Conservation (phyloP, 2,888 invertebrate genomes). For the Lasioglossum zephyrum region DNA sequence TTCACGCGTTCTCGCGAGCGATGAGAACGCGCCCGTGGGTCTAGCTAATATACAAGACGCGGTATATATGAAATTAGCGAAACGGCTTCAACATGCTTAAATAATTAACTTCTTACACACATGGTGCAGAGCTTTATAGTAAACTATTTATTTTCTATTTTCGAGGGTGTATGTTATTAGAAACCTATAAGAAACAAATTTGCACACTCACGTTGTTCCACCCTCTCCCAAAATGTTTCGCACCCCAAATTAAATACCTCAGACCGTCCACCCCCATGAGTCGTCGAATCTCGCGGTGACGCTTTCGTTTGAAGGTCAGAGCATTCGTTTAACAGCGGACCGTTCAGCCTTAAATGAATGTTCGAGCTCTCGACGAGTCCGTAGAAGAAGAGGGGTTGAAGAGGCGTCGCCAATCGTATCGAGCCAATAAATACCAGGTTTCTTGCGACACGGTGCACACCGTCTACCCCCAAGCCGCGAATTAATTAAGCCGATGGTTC, state of each 20-base stretch:
- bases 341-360: background rate
- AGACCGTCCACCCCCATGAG: background rate
- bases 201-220: background rate
- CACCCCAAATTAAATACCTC: background rate
- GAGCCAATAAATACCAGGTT: slow-evolving; percentile 29
- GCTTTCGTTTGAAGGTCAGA: background rate
- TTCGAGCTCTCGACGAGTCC: background rate
- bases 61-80: too few species aligned
- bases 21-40: too few species aligned
- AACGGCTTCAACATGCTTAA: too few species aligned
- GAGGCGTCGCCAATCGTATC: background rate
- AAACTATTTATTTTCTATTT: too few species aligned
- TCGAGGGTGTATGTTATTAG: background rate
- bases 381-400: background rate
- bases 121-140: too few species aligned
- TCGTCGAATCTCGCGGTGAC: background rate
- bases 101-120: too few species aligned
- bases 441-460: slow-evolving; percentile 9
- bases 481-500: slow-evolving; percentile 60
- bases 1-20: too few species aligned
- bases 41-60: too few species aligned
- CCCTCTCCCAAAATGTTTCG: background rate
- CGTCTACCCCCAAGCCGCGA: slow-evolving; percentile 13
- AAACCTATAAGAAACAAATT: background rate
- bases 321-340: background rate